Evolutionary conservation across 1,140 invertebrate species (phyloP).

Genomic region (Drosophila pachea): DNA sequence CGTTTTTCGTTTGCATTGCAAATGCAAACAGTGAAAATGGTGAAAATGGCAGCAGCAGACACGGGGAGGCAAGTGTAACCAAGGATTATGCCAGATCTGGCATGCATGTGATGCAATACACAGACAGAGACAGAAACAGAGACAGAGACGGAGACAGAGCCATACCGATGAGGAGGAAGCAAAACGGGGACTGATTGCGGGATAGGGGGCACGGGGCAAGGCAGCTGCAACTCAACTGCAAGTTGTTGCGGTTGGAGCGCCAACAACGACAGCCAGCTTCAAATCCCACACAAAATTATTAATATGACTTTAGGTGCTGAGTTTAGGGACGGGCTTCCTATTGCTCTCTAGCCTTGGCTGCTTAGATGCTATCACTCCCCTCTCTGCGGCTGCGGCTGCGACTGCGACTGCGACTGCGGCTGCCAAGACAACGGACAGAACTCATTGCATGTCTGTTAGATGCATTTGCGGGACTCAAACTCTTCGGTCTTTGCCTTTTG

Average conservation of each 20-base stretch:
- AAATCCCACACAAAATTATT: conserved; percentile 73
- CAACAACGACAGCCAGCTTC: conserved; percentile 29
- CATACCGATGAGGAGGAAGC: no score
- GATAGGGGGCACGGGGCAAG: no score
- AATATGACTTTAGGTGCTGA: conserved; percentile 67
- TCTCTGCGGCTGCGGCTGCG: neutral
- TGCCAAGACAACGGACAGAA: conserved; percentile 56
- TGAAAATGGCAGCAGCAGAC: conserved; percentile 33
- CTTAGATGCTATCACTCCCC: no score
- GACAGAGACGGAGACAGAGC: no score
- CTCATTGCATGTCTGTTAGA: conserved; percentile 35
- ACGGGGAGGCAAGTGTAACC: conserved; percentile 29
- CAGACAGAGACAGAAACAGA: no score
- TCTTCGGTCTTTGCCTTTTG: neutral
- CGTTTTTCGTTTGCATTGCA: conserved; percentile 46
- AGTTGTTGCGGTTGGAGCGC: conserved; percentile 32
- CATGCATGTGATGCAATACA: neutral
- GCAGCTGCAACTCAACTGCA: conserved; percentile 25
- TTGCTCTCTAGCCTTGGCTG: no score
- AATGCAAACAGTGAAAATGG: conserved; percentile 50
- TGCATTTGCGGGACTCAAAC: conserved; percentile 20
- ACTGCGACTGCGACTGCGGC: conserved; percentile 28
- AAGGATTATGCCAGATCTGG: conserved; percentile 23
- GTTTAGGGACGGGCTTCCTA: conserved; percentile 26
- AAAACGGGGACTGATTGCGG: no score